Percentiles rank a stretch among this genome's conserved stretches.
Evolutionary conservation across 2,113 vertebrate genomes (phyloP).

Genomic region (Engystomops pustulosus): DNA sequence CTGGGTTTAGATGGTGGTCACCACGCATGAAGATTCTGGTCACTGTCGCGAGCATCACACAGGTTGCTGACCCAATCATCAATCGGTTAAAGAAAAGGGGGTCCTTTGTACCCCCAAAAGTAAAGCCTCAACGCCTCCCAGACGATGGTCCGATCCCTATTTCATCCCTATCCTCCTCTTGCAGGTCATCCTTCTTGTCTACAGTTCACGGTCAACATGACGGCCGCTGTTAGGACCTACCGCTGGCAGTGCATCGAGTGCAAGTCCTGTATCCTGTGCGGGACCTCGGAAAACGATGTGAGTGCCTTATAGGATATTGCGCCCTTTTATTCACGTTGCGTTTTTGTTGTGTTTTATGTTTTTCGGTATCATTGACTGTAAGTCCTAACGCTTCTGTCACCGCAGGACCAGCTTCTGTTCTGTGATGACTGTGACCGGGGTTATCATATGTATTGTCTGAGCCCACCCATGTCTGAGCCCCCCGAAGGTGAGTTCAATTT

Average conservation of each 20-base stretch:
- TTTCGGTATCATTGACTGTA: slow-evolving; percentile 33
- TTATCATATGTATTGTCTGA: slow-evolving; percentile 96
- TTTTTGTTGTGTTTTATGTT: background rate
- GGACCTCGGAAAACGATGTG: slow-evolving; percentile 94
- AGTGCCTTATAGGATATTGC: slow-evolving; percentile 60
- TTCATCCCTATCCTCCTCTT: no score
- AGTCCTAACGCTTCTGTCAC: background rate
- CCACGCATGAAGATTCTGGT: no score
- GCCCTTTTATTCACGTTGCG: no score
- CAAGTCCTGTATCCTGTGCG: slow-evolving; percentile 94
- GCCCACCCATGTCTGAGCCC: slow-evolving; percentile 92
- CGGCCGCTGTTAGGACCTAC: slow-evolving; percentile 90
- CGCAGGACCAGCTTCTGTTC: slow-evolving; percentile 91
- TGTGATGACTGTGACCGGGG: slow-evolving; percentile 93
- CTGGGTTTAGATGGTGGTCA: no score
- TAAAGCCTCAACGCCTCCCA: no score
- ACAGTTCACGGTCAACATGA: slow-evolving; percentile 96
- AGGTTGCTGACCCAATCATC: no score
- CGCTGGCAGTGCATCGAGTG: slow-evolving; percentile 97
- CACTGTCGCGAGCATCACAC: background rate
- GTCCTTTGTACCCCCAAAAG: no score
- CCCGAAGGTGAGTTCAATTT: slow-evolving; percentile 82
- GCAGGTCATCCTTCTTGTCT: slow-evolving; percentile 92
- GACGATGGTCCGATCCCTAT: no score
- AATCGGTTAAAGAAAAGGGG: no score